Evolutionary conservation across 2,113 vertebrate genomes (phyloP), one percentile per base, ranked within the genome.

Genomic region (Brachypteracias leptosomus): DNA sequence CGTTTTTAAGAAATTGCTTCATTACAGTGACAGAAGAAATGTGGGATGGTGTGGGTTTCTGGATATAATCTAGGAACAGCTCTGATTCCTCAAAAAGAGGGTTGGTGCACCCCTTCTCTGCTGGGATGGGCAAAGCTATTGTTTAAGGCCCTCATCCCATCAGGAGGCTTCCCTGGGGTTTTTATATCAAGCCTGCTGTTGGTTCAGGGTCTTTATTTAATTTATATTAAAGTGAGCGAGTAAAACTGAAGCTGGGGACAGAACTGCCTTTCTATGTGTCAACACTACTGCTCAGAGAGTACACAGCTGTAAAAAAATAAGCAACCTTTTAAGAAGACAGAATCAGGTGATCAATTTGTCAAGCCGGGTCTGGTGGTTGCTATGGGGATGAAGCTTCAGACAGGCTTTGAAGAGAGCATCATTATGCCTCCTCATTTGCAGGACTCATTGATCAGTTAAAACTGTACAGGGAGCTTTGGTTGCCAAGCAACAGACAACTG

Each of bases 351-450:
- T 93, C 76, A 78, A 36, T 96, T 88, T 96, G 84, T 95, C 90
- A 94, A 35, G 84, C 93, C 65, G 35, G 89, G 58, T 89, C 73
- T 91, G 94, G 58, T 97, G 75, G 98, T 98, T 98, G 92, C 97
- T 91, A 98, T 97, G 97, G 98, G 93, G 90, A 98, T 89, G 73
- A 86, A 91, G 92, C 91, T 93, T 49, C 92, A 94, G 70, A 81
- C 77, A 95, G 88, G 80, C 75, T 92, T 92, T 96, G 85, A 96
- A 84, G 88, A 93, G 96, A 97, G 95, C 94, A 78, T 93, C 95
- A 95, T 95, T 97, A 91, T 90, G 70, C 92, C 62, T 96, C 74
- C 94, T 95, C 75, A 89, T 95, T 98, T 95, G 90, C 93, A 82
- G 88, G 93, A 85, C 93, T 96, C 79, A 95, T 95, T 72, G 95